Conservation (phyloP, 2,113 vertebrate genomes). For the Leiothrix lutea region DNA sequence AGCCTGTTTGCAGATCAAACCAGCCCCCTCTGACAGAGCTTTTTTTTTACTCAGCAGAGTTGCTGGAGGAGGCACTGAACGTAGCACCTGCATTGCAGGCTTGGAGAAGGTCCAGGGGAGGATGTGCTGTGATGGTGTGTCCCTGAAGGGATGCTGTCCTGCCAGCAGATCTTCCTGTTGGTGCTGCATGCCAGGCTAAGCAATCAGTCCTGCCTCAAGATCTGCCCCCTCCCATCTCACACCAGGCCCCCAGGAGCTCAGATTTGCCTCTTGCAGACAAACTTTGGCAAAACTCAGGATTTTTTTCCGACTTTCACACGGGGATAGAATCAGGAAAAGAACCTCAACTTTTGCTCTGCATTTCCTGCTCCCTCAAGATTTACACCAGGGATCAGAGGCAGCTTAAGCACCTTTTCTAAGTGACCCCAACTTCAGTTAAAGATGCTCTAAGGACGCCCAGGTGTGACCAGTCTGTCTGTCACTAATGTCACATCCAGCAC, state of each 20-base stretch:
- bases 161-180: slow-evolving; percentile 21
- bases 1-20: slow-evolving; percentile 51
- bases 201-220: neutral
- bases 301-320: neutral
- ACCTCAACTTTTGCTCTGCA: neutral
- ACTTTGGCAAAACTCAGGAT: neutral
- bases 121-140: neutral
- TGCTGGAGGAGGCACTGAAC: neutral
- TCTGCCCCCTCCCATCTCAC: neutral
- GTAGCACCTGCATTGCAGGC: slow-evolving; percentile 65
- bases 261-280: neutral
- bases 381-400: neutral
- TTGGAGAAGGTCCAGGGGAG: slow-evolving; percentile 53
- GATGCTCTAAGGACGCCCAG: neutral
- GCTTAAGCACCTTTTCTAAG: neutral
- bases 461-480: neutral
- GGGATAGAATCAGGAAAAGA: neutral
- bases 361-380: neutral
- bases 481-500: neutral
- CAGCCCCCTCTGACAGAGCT: neutral
- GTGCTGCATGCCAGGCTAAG: neutral
- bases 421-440: neutral
- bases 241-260: neutral
- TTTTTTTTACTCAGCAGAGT: slow-evolving; percentile 10
- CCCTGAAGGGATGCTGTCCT: slow-evolving; percentile 33